Evolutionary conservation across 1,140 invertebrate species (phyloP).

Genomic region (Telenomus remus): DNA sequence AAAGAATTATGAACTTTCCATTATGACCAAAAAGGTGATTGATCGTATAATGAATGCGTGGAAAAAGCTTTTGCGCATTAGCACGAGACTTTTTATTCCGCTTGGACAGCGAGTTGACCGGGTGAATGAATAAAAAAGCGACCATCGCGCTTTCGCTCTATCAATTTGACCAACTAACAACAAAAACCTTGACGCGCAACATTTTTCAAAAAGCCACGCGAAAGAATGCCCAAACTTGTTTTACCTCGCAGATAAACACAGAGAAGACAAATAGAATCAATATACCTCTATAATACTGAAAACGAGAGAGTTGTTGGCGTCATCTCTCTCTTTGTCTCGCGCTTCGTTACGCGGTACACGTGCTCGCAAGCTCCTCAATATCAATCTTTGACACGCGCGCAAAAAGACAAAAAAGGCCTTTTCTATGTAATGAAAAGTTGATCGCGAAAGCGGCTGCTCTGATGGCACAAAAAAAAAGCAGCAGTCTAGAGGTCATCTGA

Average conservation of each 20-base stretch:
- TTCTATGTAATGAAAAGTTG: background rate
- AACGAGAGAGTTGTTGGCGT: conserved; percentile 29
- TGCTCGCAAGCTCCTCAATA: conserved; percentile 35
- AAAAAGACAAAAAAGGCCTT: conserved; percentile 3
- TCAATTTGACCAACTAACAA: background rate
- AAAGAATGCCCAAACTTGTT: background rate
- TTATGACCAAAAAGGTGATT: background rate
- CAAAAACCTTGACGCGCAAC: background rate
- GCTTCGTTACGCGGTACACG: conserved; percentile 40
- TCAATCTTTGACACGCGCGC: background rate
- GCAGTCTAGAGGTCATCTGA: background rate
- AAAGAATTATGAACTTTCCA: too few relatives aligned
- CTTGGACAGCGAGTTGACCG: background rate
- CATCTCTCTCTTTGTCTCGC: conserved; percentile 13
- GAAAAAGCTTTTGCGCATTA: background rate
- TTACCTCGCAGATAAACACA: conserved; percentile 3
- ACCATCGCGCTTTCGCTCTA: background rate
- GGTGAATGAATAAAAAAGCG: background rate
- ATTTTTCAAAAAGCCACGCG: conserved; percentile 8
- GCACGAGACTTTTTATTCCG: background rate
- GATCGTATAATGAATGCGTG: background rate
- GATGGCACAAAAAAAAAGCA: background rate
- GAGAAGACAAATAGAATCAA: conserved; percentile 49
- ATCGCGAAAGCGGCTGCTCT: background rate
- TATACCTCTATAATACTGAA: conserved; percentile 47